Base-by-base conservation (phyloP, 2,888 invertebrate species). In the Spodoptera exigua region DNA sequence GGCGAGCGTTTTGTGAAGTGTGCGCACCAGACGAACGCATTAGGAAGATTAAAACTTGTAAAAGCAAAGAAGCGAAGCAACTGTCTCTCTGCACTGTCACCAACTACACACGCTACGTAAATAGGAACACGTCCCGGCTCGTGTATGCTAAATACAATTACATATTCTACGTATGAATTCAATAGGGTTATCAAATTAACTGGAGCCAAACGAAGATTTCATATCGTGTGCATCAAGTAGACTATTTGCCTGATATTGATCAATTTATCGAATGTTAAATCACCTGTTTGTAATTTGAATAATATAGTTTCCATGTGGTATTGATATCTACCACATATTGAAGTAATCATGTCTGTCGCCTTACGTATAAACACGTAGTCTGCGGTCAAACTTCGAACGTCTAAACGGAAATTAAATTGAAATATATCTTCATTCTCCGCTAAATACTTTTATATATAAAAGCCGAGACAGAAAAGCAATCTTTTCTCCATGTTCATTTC, bases 41-140 rank as follows among this genome's bases (percentile, higher is more conserved):
- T 93, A 93, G 92, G 86, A 84, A 92, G 92, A 93, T 93, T 93
- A 91, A 92, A 93, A 92, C 83, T 89, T 87, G 87, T 85, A 89
- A 90, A 91, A 88, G 91, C 89, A 87, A 87, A 89, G 88, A 87
- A 88, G 82, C 85, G 83, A 72, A 82, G 73, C 74, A 80, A 83
- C 75, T 78, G 85, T 81, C 79, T 81, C 77, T 69, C 77, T 69
- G 68, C 68, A 64, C 74, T 78, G 78, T 73, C 74, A 78, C 76
- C 74, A 70, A 62, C 58, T 64, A 61, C 71, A 74, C 65, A 55
- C 41, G 61, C 48, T 75, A 72, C 74, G 73, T 71, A 76, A 78
- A 76, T 70, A 75, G 48, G 63, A 46, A 70, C 70, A 63, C 51
- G 63, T 14, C 37, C 37, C 18, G 16, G 32, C 40, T 37, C 41